Base-by-base conservation (phyloP, 2,888 invertebrate species). In the Ornithoptera alexandrae region DNA sequence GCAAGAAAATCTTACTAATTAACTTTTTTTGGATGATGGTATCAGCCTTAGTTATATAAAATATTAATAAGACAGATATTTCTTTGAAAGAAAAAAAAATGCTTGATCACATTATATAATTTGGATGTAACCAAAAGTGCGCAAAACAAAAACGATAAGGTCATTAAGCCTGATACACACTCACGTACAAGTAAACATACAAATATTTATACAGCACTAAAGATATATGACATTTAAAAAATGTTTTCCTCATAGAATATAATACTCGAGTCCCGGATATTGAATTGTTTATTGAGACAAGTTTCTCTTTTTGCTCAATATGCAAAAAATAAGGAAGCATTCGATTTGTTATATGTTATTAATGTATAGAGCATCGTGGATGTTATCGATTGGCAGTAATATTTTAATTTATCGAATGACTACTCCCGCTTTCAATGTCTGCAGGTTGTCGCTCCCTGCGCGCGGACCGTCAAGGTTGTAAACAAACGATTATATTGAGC, bases 271-370 rank as follows among this genome's bases (percentile, higher is more conserved):
- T 71, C 70, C 71, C 75, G 75, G 79, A 77, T 73, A 74, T 75
- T 78, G 50, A 69, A 66, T 36, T 62, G 62, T 58, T 69, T 57
- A 69, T 69, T n/a, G n/a, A 61, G 56, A 62, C 58, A 53, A 36
- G 50, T 62, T 63, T 36, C 17, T 58, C 46, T 59, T 66, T 66
- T 66, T 59, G 50, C 30, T 63, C 39, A 62, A 59, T 36, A 62
- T 62, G 59, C 22, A 39, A 86, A 84, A 79, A 80, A 82, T 73
- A 74, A 85, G 87, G 86, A 88, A 86, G 80, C 79, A 71, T 73
- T 76, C 74, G 73, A 77, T 72, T 79, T 76, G 81, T 83, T 81
- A 85, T 83, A 58, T 65, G 24, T 39, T 50, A 46, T 8, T 56
- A 24, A n/a, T 58, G 62, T 22, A 22, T 36, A n/a, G 46, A 67